phyloP scores from a whole-genome alignment of 2,797 vertebrate species.

The Liasis olivaceus region DNA sequence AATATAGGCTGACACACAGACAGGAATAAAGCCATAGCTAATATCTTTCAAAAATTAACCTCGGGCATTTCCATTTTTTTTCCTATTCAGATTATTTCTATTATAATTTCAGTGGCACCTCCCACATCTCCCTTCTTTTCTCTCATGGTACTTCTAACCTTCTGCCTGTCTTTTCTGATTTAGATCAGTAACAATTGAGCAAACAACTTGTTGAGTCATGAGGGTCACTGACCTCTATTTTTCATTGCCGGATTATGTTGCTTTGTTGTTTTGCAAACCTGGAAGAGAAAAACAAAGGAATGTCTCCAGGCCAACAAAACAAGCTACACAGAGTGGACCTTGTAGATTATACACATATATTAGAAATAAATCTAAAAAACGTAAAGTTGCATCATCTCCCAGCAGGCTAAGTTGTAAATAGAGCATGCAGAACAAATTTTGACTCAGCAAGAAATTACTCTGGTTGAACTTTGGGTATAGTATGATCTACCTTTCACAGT shows the following conservation, averaged over 20 bases:
- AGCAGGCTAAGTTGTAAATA: conserved; percentile 2
- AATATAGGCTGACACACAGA: not conserved
- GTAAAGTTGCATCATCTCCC: conserved; percentile 34
- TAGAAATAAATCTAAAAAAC: not conserved
- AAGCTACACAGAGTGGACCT: not conserved
- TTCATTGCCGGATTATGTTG: not conserved
- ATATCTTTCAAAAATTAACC: not conserved
- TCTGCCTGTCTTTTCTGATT: not conserved
- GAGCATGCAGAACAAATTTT: conserved; percentile 12
- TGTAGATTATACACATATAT: not conserved
- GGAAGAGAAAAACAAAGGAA: not conserved
- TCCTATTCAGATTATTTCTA: not conserved
- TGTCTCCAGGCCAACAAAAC: conserved; percentile 17
- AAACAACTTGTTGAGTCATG: conserved; percentile 16
- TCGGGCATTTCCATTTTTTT: not conserved
- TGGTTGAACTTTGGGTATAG: not conserved
- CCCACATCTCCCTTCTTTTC: not conserved
- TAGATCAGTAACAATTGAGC: conserved; percentile 20
- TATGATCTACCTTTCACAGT: not conserved
- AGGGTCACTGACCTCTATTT: conserved; percentile 7
- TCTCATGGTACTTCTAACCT: not conserved
- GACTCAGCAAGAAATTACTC: not conserved
- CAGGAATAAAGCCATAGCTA: not conserved
- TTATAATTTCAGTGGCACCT: not conserved
- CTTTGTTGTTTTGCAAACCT: conserved; percentile 22